Percentiles rank a stretch among this genome's conserved stretches.
phyloP scores from a whole-genome alignment of 2,113 vertebrate species.

The Strix aluco region DNA sequence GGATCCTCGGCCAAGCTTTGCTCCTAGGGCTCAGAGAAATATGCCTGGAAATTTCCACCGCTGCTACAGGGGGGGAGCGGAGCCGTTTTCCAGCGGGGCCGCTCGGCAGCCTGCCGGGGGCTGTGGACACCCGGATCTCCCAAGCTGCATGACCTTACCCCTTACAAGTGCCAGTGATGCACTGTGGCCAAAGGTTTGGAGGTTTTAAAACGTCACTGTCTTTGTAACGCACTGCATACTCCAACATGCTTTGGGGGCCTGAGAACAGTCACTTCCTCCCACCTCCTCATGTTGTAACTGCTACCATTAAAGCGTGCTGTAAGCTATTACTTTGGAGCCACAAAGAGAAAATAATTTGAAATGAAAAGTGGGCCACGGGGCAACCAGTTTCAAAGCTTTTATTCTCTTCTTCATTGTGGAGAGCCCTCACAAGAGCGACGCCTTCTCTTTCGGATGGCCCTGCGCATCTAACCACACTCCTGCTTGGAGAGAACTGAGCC shows the following conservation, averaged over 20 bases:
- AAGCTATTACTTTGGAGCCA: neutral
- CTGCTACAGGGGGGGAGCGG: neutral
- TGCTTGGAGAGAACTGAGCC: accelerated
- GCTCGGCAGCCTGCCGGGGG: accelerated
- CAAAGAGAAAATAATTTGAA: neutral
- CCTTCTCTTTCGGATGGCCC: neutral
- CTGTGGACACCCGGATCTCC: neutral
- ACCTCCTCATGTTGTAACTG: neutral
- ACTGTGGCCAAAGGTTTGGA: neutral
- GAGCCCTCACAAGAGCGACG: neutral
- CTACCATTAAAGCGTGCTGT: neutral
- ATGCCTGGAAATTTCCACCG: neutral
- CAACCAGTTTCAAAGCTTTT: neutral
- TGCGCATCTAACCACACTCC: neutral
- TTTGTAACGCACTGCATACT: neutral
- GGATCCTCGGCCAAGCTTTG: neutral
- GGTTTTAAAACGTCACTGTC: neutral
- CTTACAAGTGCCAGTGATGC: neutral
- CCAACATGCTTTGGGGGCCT: neutral
- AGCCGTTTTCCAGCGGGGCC: accelerated
- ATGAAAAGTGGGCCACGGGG: neutral
- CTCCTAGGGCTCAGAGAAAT: neutral
- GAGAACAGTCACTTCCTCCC: neutral
- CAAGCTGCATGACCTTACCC: neutral
- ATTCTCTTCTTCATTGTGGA: neutral